phyloP scores from a whole-genome alignment of 2,113 vertebrate genomes.

The Hippopotamus amphibius region DNA sequence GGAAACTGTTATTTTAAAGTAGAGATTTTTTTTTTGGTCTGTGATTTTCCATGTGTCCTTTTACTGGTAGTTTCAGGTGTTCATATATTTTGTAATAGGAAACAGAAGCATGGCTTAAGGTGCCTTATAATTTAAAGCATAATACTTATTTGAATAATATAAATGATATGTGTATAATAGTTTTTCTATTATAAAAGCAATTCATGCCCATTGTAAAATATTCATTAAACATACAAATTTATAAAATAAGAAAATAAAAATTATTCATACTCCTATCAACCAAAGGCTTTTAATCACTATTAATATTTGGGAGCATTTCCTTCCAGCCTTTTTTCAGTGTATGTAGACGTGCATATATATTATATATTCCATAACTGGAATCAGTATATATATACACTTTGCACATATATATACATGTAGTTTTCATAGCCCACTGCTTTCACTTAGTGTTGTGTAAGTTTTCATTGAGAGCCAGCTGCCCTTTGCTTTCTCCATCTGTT shows the following conservation, averaged over 20 bases:
- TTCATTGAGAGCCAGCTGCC: not conserved
- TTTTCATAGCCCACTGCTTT: not conserved
- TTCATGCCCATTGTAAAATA: not conserved
- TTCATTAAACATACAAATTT: not conserved
- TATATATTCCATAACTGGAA: not conserved
- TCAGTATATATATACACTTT: not conserved
- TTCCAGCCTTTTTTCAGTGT: not conserved
- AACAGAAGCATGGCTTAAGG: not conserved
- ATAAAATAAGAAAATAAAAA: constrained; percentile 40
- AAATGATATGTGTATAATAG: not conserved
- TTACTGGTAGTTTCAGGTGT: constrained; percentile 9
- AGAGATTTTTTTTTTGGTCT: not conserved
- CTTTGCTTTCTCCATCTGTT: not conserved
- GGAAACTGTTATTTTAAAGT: constrained; percentile 63
- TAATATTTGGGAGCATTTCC: constrained; percentile 34
- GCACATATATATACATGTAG: not conserved
- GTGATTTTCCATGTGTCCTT: constrained; percentile 15
- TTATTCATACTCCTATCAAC: not conserved
- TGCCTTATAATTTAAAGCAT: constrained; percentile 40
- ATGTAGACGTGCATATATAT: not conserved
- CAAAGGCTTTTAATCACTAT: not conserved
- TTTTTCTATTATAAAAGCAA: constrained; percentile 43
- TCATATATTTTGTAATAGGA: not conserved
- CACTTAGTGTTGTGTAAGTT: not conserved
- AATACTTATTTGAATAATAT: constrained; percentile 24